Conservation (phyloP, 2,888 invertebrate genomes). For the Drosophila robusta region DNA sequence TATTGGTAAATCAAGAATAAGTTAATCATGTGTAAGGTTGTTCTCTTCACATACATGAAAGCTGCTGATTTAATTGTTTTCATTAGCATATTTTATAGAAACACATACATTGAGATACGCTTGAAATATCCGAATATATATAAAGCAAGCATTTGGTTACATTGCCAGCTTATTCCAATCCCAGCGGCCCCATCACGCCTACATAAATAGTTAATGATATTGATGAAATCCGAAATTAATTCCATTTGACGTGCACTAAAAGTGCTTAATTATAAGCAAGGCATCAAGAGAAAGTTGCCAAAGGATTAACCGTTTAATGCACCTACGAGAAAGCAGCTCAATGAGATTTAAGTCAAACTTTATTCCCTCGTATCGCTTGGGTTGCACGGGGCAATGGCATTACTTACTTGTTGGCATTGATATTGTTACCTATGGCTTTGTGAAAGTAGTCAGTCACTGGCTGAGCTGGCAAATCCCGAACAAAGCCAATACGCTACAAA, state of each 20-base stretch:
- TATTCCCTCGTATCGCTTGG: conserved; percentile 10
- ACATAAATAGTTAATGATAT: conserved; percentile 53
- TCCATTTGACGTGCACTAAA: conserved; percentile 48
- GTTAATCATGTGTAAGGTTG: background rate
- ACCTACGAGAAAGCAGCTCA: conserved; percentile 32
- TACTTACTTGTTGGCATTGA: conserved; percentile 55
- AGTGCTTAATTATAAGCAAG: conserved; percentile 61
- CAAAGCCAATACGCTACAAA: conserved; percentile 73
- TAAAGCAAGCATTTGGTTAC: background rate
- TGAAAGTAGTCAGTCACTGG: conserved; percentile 31
- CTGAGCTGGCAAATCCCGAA: conserved; percentile 70
- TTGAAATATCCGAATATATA: background rate
- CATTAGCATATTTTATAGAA: conserved; percentile 4
- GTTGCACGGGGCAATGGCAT: background rate
- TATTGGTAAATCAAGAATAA: background rate
- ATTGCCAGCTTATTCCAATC: background rate
- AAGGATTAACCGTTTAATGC: conserved; percentile 65
- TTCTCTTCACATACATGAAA: background rate
- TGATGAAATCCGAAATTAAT: conserved; percentile 43
- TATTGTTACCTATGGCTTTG: conserved; percentile 63
- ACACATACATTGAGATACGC: background rate
- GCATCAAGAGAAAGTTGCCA: conserved; percentile 43
- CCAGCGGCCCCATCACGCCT: background rate
- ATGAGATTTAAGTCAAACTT: conserved; percentile 52
- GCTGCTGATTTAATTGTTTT: conserved; percentile 1